Percentiles rank a stretch among this genome's conserved stretches.
phyloP scores from a whole-genome alignment of 2,113 vertebrate genomes.

The Takifugu flavidus region DNA sequence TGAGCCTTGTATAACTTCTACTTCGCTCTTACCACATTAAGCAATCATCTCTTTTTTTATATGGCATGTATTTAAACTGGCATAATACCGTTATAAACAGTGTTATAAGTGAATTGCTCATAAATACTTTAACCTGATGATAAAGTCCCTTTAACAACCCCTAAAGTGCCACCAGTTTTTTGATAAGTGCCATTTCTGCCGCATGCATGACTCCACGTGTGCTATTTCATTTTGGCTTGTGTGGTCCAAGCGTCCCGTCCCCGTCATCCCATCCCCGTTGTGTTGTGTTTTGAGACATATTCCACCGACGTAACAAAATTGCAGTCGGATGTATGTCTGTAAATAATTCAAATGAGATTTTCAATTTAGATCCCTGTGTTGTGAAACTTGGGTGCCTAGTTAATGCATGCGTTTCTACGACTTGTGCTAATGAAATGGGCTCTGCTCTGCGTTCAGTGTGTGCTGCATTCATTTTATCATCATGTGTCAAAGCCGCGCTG shows the following conservation, averaged over 20 bases:
- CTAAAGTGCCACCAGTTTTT: slow-evolving; percentile 60
- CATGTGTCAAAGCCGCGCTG: slow-evolving; percentile 23
- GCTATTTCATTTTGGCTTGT: slow-evolving; percentile 65
- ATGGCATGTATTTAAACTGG: slow-evolving; percentile 20
- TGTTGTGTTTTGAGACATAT: slow-evolving; percentile 49
- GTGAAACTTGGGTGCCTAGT: slow-evolving; percentile 47
- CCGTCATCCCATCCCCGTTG: slow-evolving; percentile 55
- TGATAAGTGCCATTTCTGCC: slow-evolving; percentile 63
- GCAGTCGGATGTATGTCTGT: slow-evolving; percentile 36
- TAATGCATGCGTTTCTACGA: slow-evolving; percentile 62
- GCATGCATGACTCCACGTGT: slow-evolving; percentile 74
- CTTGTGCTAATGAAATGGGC: slow-evolving; percentile 45
- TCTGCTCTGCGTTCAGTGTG: slow-evolving; percentile 23
- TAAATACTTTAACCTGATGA: slow-evolving; percentile 71
- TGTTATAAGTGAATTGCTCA: slow-evolving; percentile 69
- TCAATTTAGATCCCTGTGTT: slow-evolving; percentile 63
- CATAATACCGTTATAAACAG: slow-evolving; percentile 72
- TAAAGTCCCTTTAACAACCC: slow-evolving; percentile 80
- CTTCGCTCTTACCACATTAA: too few relatives aligned
- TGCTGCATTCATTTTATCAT: slow-evolving; percentile 39
- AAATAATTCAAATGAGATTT: slow-evolving; percentile 58
- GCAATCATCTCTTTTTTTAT: background rate
- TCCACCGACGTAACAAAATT: slow-evolving; percentile 37
- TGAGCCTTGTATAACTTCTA: too few relatives aligned
- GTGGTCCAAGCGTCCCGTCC: slow-evolving; percentile 55